phyloP scores from a whole-genome alignment of 2,113 vertebrate species.

The Carlito syrichta region DNA sequence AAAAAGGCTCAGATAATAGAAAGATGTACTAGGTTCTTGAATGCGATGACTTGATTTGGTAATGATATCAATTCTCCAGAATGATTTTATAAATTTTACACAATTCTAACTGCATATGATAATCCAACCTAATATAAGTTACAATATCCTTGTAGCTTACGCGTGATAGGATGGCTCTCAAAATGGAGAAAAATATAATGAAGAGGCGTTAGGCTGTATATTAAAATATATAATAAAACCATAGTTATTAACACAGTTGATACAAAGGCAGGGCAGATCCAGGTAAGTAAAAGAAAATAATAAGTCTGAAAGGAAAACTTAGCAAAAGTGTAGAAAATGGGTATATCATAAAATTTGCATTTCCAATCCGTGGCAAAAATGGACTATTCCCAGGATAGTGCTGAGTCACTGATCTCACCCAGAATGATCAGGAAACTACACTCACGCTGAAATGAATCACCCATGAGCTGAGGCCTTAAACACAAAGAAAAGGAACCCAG shows the following conservation, averaged over 20 bases:
- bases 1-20: background rate
- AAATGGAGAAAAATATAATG: background rate
- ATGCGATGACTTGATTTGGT: background rate
- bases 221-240: background rate
- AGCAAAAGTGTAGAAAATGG: background rate
- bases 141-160: background rate
- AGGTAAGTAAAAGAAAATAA: background rate
- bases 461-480: background rate
- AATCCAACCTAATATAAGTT: background rate
- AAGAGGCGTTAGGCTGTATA: background rate
- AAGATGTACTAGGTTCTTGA: background rate
- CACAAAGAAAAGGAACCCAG: background rate
- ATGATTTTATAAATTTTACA: background rate
- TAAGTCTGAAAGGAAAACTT: background rate
- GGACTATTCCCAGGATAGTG: accelerated
- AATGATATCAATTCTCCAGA: background rate
- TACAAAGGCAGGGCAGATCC: background rate
- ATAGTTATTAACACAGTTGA: background rate
- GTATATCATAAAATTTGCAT: background rate
- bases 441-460: background rate
- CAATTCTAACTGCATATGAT: background rate
- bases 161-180: background rate
- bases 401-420: background rate
- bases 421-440: background rate
- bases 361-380: background rate